Evolutionary conservation across 2,888 invertebrate species (phyloP).

Genomic region (Lysandra bellargus): DNA sequence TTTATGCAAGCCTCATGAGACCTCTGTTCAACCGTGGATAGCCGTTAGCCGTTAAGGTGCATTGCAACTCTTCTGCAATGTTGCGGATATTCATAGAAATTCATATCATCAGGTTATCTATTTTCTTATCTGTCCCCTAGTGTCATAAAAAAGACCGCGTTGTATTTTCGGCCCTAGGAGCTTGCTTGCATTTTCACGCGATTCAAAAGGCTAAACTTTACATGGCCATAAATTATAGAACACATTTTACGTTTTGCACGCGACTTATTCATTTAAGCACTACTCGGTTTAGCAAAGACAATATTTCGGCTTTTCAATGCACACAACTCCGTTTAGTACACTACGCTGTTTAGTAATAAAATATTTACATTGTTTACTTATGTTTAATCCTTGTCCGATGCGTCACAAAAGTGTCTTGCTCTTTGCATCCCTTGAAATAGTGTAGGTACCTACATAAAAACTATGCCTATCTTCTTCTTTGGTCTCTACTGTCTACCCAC

Average conservation of each 20-base stretch:
- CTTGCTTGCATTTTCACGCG: not conserved
- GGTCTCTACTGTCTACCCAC: not conserved
- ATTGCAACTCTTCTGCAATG: not conserved
- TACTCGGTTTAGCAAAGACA: not conserved
- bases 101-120: not conserved
- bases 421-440: no score
- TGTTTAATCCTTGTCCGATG: no score
- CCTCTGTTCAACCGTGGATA: no score
- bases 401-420: no score
- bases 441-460: not conserved
- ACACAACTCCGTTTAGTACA: no score
- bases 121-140: not conserved
- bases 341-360: not conserved
- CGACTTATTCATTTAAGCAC: slow-evolving; percentile 9
- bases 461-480: not conserved
- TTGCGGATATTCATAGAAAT: not conserved
- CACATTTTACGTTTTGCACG: slow-evolving; percentile 10
- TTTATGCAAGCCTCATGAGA: no score
- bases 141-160: not conserved
- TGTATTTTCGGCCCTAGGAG: not conserved
- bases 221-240: not conserved
- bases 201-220: not conserved
- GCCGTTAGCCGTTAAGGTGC: no score
- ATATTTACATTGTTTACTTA: no score
- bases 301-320: not conserved